Percentiles rank a stretch among this genome's conserved stretches.
Conservation (phyloP, 2,113 vertebrate genomes). For the Myotis lucifugus region DNA sequence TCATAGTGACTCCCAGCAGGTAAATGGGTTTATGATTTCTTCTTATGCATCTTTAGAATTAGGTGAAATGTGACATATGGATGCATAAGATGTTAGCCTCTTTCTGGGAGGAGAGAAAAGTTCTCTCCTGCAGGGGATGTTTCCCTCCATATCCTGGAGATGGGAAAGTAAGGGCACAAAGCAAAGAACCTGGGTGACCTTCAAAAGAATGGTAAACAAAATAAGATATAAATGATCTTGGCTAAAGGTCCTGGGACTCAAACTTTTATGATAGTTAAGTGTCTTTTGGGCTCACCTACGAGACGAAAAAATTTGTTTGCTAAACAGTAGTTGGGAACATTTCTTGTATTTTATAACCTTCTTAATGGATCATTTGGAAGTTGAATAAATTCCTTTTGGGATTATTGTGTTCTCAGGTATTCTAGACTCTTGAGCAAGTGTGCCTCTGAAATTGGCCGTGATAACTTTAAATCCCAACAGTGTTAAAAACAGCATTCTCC, state of each 20-base stretch:
- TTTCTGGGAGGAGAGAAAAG: not conserved
- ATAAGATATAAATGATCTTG: conserved; percentile 5
- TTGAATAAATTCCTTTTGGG: conserved; percentile 27
- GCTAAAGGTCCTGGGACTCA: not conserved
- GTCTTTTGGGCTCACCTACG: not conserved
- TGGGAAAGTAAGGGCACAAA: not conserved
- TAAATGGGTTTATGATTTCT: not conserved
- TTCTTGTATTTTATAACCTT: conserved; percentile 54
- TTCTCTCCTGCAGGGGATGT: not conserved
- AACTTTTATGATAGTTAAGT: conserved; percentile 34
- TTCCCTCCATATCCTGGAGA: not conserved
- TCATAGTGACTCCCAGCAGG: not conserved
- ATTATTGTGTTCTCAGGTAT: conserved; percentile 22
- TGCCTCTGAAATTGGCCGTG: conserved; percentile 5
- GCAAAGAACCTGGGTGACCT: not conserved
- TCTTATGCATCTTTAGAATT: not conserved
- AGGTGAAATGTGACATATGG: not conserved
- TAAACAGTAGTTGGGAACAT: conserved; percentile 51
- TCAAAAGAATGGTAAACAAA: conserved; percentile 31
- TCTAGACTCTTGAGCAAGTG: not conserved
- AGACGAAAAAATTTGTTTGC: conserved; percentile 42
- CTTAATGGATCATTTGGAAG: conserved; percentile 65
- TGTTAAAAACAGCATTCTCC: not conserved
- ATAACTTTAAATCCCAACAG: not conserved
- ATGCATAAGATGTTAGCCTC: not conserved